Percentiles rank a stretch among this genome's conserved stretches.
Evolutionary conservation across 2,888 invertebrate species (phyloP).

Genomic region (Agrotis ipsilon): DNA sequence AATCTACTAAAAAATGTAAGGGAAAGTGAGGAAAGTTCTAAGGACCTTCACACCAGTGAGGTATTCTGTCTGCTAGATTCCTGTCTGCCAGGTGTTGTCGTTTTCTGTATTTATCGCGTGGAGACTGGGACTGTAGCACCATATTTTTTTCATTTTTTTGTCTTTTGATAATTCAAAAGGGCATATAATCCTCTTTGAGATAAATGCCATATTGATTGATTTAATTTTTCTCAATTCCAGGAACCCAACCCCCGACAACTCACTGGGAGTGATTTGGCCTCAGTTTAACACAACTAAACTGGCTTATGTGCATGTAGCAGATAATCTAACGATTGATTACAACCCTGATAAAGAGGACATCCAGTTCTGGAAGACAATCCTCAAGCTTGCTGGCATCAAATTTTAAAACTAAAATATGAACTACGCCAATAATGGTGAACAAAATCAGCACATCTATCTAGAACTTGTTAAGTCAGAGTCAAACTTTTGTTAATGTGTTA

Average conservation of each 20-base stretch:
- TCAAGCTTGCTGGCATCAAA: background rate
- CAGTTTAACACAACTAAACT: conserved; percentile 18
- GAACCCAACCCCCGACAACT: conserved; percentile 39
- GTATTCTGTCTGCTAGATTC: no score
- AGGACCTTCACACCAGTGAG: no score
- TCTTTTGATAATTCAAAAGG: no score
- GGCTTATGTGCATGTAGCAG: conserved; percentile 29
- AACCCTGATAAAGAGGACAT: conserved; percentile 28
- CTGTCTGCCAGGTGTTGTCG: no score
- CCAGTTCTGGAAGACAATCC: conserved; percentile 12
- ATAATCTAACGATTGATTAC: conserved; percentile 21
- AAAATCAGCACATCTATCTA: background rate
- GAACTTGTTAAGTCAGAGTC: background rate
- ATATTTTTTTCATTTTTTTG: no score
- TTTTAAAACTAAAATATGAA: conserved; percentile 17
- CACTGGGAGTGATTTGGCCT: conserved; percentile 43
- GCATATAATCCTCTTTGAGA: no score
- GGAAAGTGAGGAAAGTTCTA: no score
- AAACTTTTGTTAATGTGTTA: background rate
- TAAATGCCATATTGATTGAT: no score
- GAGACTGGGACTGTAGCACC: no score
- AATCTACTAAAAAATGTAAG: no score
- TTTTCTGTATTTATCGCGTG: no score
- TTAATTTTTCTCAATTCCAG: conserved; percentile 4
- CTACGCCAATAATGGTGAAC: background rate